A percentile compares a stretch with the other conserved stretches of the same genome.
phyloP scores from a whole-genome alignment of 92 coral and sea anemone genomes.

The Phenganax stokvisi region DNA sequence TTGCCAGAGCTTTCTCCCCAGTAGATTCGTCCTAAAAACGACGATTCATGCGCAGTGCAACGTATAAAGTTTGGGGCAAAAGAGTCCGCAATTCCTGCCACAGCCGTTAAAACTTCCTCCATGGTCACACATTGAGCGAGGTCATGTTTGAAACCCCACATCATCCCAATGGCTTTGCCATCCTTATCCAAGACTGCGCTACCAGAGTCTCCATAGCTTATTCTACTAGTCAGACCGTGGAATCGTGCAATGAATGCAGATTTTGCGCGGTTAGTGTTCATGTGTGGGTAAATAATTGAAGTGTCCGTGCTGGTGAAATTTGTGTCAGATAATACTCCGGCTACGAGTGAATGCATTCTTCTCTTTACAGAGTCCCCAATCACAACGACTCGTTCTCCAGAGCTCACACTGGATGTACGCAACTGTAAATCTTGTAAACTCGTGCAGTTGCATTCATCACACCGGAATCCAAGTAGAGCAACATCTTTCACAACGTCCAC shows the following conservation, averaged over 20 bases:
- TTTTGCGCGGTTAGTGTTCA: not conserved
- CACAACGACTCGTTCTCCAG: not conserved
- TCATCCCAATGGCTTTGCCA: constrained; percentile 20
- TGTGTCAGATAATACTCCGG: not conserved
- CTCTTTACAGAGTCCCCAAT: not conserved
- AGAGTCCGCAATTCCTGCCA: not conserved
- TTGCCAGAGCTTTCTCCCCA: constrained; percentile 12
- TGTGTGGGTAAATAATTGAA: not conserved
- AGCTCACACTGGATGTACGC: not conserved
- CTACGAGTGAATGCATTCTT: constrained; percentile 1
- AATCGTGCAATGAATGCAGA: not conserved
- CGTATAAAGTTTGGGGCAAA: not conserved
- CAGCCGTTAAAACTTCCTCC: not conserved
- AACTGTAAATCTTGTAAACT: not conserved
- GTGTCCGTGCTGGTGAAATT: not conserved
- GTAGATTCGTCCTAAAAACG: not conserved
- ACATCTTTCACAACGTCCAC: constrained; percentile 6
- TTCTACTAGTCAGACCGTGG: not conserved
- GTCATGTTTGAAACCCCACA: not conserved
- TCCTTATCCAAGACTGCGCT: not conserved
- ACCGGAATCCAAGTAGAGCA: not conserved
- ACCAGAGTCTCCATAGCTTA: not conserved
- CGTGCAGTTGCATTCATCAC: not conserved
- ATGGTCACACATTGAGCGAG: not conserved
- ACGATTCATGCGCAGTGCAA: constrained; percentile 16